These are phyloP conservation scores for Pygathrix nemaeus DNA, from an alignment of 2,113 vertebrate species.

Conservation along the genomic window DNA sequence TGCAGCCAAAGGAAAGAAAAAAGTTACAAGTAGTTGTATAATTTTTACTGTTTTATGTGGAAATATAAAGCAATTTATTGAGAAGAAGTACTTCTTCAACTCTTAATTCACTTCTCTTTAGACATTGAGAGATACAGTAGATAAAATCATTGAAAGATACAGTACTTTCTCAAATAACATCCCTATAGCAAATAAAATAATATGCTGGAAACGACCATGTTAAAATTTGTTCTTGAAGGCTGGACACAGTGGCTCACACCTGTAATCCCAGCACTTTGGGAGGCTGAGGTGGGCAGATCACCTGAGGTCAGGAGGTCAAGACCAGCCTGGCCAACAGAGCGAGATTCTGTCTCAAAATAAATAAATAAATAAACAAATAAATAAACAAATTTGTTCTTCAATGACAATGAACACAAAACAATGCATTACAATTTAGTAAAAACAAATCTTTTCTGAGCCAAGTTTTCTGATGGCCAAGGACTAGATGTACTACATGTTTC, in stretches of 20 bases:
- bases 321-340: too few species aligned
- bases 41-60: background rate
- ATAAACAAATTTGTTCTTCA: background rate
- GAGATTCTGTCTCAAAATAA: too few species aligned
- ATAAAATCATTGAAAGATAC: background rate
- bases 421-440: background rate
- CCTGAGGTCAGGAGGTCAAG: too few species aligned
- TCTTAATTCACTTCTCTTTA: background rate
- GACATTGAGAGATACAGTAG: background rate
- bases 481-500: background rate
- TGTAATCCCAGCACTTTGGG: too few species aligned
- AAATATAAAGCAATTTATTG: background rate
- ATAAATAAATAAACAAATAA: background rate
- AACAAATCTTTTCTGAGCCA: background rate
- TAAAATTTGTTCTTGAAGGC: too few species aligned
- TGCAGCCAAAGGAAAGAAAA: background rate
- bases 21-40: background rate
- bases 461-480: background rate
- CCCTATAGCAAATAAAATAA: background rate
- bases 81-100: background rate
- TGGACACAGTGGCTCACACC: too few species aligned
- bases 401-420: background rate
- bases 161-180: background rate
- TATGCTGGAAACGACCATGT: background rate
- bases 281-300: too few species aligned